These are phyloP conservation scores for Acrobasis repandana DNA, from an alignment of 2,888 invertebrate genomes.

Conservation along the genomic window DNA sequence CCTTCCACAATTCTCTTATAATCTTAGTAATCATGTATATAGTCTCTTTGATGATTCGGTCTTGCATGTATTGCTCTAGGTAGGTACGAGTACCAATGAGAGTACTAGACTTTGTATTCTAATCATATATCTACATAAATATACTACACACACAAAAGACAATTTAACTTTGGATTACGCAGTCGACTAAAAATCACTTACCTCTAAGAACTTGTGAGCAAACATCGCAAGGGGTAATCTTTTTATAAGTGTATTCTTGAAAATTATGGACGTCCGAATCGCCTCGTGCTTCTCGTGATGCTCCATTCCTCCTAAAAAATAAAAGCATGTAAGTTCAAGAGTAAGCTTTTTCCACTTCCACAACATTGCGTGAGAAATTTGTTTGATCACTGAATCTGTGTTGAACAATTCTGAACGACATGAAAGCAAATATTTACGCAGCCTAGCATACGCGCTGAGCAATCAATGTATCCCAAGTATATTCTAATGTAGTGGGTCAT, in stretches of 20 bases:
- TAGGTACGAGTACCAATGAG: too few species aligned
- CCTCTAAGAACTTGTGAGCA: conserved; percentile 96
- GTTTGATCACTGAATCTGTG: conserved; percentile 9
- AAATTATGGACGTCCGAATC: conserved; percentile 92
- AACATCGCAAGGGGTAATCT: conserved; percentile 96
- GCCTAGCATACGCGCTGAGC: conserved; percentile 32
- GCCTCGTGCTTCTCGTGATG: conserved; percentile 83
- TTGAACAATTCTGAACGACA: conserved; percentile 15
- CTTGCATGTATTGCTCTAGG: too few species aligned
- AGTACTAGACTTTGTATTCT: too few species aligned
- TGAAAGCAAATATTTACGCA: conserved; percentile 24
- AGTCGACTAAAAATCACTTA: conserved; percentile 57
- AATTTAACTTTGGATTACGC: too few species aligned
- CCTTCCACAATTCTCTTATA: too few species aligned
- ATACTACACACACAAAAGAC: too few species aligned
- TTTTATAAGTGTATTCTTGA: conserved; percentile 97
- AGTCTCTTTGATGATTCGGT: too few species aligned
- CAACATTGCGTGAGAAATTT: neutral
- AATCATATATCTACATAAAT: too few species aligned
- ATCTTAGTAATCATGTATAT: too few species aligned
- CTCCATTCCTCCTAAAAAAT: conserved; percentile 87
- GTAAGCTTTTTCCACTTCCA: neutral
- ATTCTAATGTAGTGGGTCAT: conserved; percentile 46
- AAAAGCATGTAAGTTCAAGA: conserved; percentile 8
- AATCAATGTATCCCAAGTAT: conserved; percentile 44